A percentile compares a stretch with the other conserved stretches of the same genome.
These are phyloP conservation scores for Momotus momota DNA, from an alignment of 2,797 vertebrate species.

Conservation along the genomic window DNA sequence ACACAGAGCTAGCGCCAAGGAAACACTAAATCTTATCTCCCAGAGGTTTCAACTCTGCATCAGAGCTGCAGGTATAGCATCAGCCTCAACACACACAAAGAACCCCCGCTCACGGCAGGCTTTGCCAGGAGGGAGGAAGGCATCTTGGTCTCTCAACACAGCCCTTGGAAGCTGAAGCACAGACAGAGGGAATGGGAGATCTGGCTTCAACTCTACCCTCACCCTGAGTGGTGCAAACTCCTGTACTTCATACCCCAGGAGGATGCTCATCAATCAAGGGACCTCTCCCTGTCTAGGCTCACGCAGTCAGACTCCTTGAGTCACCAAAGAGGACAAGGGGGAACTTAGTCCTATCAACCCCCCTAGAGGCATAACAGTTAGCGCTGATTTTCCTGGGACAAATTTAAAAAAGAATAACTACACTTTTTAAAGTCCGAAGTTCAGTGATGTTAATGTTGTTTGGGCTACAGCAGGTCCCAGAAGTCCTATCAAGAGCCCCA, in stretches of 20 bases:
- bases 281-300: not conserved
- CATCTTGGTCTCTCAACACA: rapidly evolving
- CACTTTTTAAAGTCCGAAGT: not conserved
- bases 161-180: not conserved
- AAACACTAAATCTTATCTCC: not conserved
- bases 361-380: not conserved
- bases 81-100: not conserved
- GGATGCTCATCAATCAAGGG: not conserved
- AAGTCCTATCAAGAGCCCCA: not conserved
- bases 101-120: rapidly evolving
- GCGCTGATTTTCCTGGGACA: not conserved
- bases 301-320: not conserved
- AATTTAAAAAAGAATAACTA: not conserved
- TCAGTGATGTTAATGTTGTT: not conserved
- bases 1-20: not conserved
- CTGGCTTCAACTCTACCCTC: not conserved
- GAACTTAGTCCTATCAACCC: not conserved
- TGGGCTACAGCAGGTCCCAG: not conserved
- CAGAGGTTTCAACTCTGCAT: not conserved
- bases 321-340: not conserved
- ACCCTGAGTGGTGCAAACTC: not conserved
- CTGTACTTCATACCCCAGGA: not conserved
- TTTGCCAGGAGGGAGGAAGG: not conserved
- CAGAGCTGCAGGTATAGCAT: not conserved
- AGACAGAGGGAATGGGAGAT: not conserved